These are phyloP conservation scores for Alcedo atthis DNA, from an alignment of 2,797 vertebrate species.

Conservation along the genomic window DNA sequence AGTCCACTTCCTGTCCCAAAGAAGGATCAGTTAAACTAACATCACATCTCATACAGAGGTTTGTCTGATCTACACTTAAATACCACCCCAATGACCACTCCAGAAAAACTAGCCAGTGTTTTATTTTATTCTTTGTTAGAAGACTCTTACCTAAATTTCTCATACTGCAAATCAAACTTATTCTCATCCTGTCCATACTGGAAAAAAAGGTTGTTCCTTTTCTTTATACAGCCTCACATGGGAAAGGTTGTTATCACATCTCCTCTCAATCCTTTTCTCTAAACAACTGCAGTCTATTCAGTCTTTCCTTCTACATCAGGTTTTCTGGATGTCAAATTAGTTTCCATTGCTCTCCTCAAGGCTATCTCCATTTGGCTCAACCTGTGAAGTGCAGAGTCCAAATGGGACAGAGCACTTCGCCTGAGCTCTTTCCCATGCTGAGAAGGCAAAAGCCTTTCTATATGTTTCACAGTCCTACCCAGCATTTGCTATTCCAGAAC, in stretches of 20 bases:
- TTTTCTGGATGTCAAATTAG: conserved; percentile 29
- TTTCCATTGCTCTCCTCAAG: conserved; percentile 2
- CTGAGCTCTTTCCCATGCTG: neutral
- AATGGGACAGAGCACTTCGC: neutral
- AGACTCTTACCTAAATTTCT: neutral
- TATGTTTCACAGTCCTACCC: neutral
- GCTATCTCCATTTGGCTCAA: neutral
- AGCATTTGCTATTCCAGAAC: neutral
- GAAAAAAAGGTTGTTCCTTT: conserved; percentile 5
- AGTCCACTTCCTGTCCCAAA: neutral
- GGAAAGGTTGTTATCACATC: neutral
- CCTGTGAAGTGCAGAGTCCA: neutral
- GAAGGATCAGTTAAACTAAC: neutral
- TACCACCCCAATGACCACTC: neutral
- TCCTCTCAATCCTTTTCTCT: neutral
- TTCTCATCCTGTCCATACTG: neutral
- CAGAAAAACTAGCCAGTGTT: neutral
- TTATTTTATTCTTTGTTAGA: conserved; percentile 11
- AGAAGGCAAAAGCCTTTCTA: neutral
- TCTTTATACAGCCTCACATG: neutral
- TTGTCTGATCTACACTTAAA: conserved; percentile 17
- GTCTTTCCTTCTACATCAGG: neutral
- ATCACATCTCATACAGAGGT: neutral
- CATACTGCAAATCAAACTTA: neutral
- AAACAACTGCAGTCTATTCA: conserved; percentile 2